Percentiles rank a stretch among this genome's conserved stretches.
Conservation (phyloP, 2,113 vertebrate genomes). For the Asarcornis scutulata region DNA sequence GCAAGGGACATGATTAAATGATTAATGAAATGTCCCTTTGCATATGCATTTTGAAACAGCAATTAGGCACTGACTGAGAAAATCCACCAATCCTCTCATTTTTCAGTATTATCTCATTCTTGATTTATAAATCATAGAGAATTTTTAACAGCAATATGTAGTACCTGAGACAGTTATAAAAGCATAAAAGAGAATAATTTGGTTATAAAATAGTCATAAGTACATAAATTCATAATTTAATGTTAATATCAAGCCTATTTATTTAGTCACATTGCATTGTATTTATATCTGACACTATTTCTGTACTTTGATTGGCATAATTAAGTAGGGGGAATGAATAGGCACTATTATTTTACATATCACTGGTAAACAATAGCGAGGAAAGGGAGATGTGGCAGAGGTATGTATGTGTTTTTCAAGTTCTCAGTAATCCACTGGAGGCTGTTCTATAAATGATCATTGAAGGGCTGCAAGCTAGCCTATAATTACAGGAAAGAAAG, state of each 20-base stretch:
- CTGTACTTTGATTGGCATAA: constrained; percentile 92
- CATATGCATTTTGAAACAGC: constrained; percentile 99
- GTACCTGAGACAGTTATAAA: constrained; percentile 89
- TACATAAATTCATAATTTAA: constrained; percentile 89
- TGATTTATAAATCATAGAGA: constrained; percentile 96
- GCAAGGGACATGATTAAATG: constrained; percentile 99
- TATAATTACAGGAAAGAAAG: constrained; percentile 99
- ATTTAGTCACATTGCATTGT: constrained; percentile 84
- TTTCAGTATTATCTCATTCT: constrained; percentile 89
- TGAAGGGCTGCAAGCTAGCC: constrained; percentile 99
- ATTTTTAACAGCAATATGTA: constrained; percentile 88
- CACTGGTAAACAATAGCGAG: constrained; percentile 93
- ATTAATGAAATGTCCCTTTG: constrained; percentile 99
- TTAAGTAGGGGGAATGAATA: constrained; percentile 86
- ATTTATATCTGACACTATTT: constrained; percentile 84
- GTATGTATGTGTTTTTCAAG: constrained; percentile 90
- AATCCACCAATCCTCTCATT: constrained; percentile 87
- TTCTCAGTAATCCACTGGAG: constrained; percentile 98
- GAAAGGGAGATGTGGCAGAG: constrained; percentile 84
- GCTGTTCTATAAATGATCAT: constrained; percentile 99
- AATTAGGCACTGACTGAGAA: constrained; percentile 96
- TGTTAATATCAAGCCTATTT: constrained; percentile 86
- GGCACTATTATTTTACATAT: constrained; percentile 92
- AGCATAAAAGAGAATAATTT: constrained; percentile 89
- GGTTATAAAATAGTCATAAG: constrained; percentile 88